Conservation (phyloP, 2,888 invertebrate genomes). For the Branchellion lobata region DNA sequence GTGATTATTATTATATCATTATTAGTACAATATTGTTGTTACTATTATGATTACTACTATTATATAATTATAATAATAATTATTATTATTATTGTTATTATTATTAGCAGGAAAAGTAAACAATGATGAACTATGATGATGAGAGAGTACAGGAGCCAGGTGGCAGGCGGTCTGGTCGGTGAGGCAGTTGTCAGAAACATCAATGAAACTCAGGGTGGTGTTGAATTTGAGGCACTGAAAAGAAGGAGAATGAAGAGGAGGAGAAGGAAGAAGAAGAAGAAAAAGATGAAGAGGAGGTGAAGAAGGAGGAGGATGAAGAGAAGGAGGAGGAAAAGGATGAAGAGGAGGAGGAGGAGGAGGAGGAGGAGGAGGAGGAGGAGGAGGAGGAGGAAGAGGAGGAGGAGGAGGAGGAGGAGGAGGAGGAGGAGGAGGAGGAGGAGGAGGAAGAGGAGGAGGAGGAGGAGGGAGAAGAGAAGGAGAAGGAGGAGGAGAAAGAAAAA, state of each 20-base stretch:
- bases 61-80: background rate
- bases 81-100: background rate
- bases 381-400: constrained; percentile 4
- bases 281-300: no score
- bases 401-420: constrained; percentile 19
- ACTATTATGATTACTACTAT: no score
- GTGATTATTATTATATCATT: no score
- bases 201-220: background rate
- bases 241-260: background rate
- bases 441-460: constrained; percentile 13
- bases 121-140: background rate
- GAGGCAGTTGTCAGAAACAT: background rate
- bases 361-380: no score
- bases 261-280: no score
- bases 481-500: constrained; percentile 1
- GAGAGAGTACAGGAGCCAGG: background rate
- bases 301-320: no score
- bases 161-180: no score
- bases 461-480: background rate
- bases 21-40: no score
- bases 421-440: constrained; percentile 16
- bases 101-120: background rate
- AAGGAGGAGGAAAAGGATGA: constrained; percentile 18
- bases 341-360: background rate
- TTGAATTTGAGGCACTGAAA: background rate